Percentiles rank a stretch among this genome's conserved stretches.
Evolutionary conservation across 1,140 invertebrate species (phyloP).

Genomic region (Cherax destructor): DNA sequence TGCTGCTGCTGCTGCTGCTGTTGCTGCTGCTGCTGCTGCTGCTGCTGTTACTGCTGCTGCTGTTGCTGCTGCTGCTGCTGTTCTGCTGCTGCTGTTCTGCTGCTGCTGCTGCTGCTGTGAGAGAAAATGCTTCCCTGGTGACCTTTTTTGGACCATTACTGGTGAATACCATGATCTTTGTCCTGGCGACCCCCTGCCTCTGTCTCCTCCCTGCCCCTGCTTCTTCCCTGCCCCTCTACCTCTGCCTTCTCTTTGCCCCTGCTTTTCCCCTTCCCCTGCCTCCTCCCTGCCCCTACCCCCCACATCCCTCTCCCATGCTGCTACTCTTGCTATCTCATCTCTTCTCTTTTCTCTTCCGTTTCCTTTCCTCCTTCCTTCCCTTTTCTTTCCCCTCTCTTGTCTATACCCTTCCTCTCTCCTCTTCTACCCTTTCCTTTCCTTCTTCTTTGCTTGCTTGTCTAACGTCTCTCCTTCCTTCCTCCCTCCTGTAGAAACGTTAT

Average conservation of each 20-base stretch:
- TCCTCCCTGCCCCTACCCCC: neutral
- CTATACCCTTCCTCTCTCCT: neutral
- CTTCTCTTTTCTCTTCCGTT: neutral
- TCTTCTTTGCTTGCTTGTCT: too few relatives aligned
- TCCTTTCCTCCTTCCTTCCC: neutral
- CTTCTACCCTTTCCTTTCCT: too few relatives aligned
- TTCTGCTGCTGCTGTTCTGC: too few relatives aligned
- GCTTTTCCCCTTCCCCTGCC: slow-evolving; percentile 6
- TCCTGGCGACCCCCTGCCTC: neutral
- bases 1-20: slow-evolving; percentile 18
- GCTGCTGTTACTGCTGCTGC: neutral
- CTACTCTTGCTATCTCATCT: neutral
- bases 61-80: too few relatives aligned
- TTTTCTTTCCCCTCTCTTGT: neutral
- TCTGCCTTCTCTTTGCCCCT: neutral
- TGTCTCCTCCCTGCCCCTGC: neutral
- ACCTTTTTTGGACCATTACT: slow-evolving; percentile 48
- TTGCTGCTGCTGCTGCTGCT: slow-evolving; percentile 9
- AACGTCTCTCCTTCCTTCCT: too few relatives aligned
- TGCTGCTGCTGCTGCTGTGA: slow-evolving; percentile 20
- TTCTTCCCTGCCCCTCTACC: neutral
- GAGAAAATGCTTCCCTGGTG: slow-evolving; percentile 44
- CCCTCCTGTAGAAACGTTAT: too few relatives aligned
- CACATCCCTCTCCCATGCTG: neutral
- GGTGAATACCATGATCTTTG: slow-evolving; percentile 42